Base-by-base conservation (phyloP, 2,888 invertebrate species). In the Lasioglossum marginatum region DNA sequence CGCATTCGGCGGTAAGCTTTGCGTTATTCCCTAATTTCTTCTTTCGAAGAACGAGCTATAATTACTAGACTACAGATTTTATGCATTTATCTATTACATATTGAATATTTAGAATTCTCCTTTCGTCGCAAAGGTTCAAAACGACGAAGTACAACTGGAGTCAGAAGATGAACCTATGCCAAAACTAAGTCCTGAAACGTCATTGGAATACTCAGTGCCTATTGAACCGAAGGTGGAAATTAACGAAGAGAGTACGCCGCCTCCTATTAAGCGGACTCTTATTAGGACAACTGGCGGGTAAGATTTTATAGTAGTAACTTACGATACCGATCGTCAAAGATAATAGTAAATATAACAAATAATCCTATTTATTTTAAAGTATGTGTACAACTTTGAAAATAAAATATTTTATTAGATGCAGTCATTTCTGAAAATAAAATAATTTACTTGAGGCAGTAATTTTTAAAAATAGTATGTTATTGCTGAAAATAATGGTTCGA, bases 221-320 rank as follows among this genome's bases (percentile, higher is more conserved):
- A 80, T 92, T 16, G 93, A 94, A 81, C 91, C 93, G 52, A 91
- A 92, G 78, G 76, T 92, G 52, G 92, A 93, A 78, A 90, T 92
- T 71, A 90, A 87, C 48, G 91, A 92, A 79, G 92, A 92, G 68
- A 91, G 81, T 82, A 43, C 90, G 27, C 91, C 92, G 12, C 88
- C 88, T 19, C 94, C 94, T n/a, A 77, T 93, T 27, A 94, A 94
- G 83, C 89, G 94, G 57, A 94, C 94, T 16, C 90, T 94, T 27
- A 93, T 94, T 48, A 92, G 89, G 86, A 93, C 93, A 63, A 85
- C 91, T 77, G 92, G 91, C 63, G 94, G 94, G 94, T 94, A 90
- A 82, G 71, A 34, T 23, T 45, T 63, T 34, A 19, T 43, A 27
- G 4, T 1, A 70, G n/a, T 70, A 23, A 40, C 2, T 40, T 70